Conservation (phyloP, 2,888 invertebrate genomes). For the Chrysomela aeneicollis region DNA sequence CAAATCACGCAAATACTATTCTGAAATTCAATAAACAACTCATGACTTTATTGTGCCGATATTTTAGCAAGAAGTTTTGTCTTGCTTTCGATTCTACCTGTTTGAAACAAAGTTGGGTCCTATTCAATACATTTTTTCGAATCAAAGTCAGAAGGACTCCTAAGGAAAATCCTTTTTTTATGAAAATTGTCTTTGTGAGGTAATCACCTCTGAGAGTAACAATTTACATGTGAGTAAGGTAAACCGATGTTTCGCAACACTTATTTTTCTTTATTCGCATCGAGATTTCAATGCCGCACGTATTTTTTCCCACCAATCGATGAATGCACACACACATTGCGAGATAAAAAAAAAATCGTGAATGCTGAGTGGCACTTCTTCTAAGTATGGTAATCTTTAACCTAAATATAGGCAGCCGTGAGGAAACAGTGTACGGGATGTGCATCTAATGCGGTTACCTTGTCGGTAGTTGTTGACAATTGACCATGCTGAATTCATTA, state of each 20-base stretch:
- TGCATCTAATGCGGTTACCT: slow-evolving; percentile 32
- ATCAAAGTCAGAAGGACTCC: too few species aligned
- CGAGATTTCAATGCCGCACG: background rate
- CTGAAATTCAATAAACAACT: too few species aligned
- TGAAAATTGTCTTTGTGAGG: too few species aligned
- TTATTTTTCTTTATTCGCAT: background rate
- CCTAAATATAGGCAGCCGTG: slow-evolving; percentile 38
- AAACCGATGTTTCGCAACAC: background rate
- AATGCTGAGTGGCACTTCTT: slow-evolving; percentile 33
- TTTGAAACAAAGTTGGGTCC: too few species aligned
- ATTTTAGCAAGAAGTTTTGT: too few species aligned
- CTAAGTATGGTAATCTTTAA: slow-evolving; percentile 37
- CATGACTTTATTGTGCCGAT: too few species aligned
- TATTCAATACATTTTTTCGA: too few species aligned
- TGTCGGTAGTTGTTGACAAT: background rate
- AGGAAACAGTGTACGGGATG: slow-evolving; percentile 39
- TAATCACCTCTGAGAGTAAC: too few species aligned
- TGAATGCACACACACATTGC: too few species aligned
- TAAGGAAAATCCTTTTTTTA: too few species aligned
- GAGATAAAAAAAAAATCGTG: slow-evolving; percentile 15
- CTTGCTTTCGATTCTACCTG: too few species aligned
- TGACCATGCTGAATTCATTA: slow-evolving; percentile 3
- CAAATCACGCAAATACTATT: too few species aligned
- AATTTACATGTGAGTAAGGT: background rate
- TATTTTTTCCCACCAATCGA: background rate